These are phyloP conservation scores for Didymodactylos carnosus DNA, from an alignment of 2,888 invertebrate genomes.

Conservation along the genomic window DNA sequence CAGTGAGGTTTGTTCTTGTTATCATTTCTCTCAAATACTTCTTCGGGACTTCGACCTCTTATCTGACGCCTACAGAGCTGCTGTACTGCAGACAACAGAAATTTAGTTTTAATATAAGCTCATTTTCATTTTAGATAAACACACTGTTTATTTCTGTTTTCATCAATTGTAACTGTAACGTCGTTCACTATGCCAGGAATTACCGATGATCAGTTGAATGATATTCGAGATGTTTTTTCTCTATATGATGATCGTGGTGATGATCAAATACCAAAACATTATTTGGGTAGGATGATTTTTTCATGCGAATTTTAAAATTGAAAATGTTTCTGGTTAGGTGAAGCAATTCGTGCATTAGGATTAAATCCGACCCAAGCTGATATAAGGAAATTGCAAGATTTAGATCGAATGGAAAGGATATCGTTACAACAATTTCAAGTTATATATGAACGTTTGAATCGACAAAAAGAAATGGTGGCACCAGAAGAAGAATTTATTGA, in stretches of 20 bases:
- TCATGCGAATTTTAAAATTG: too few species aligned
- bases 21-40: too few species aligned
- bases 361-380: slow-evolving; percentile 98
- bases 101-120: too few species aligned
- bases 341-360: slow-evolving; percentile 79
- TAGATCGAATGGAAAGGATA: slow-evolving; percentile 64
- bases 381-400: slow-evolving; percentile 84
- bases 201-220: neutral
- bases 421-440: slow-evolving; percentile 96
- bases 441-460: slow-evolving; percentile 83
- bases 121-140: too few species aligned
- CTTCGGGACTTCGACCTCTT: too few species aligned
- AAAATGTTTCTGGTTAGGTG: too few species aligned
- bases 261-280: slow-evolving; percentile 83
- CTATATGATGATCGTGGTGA: slow-evolving; percentile 96
- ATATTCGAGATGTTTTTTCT: slow-evolving; percentile 45
- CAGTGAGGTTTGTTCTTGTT: too few species aligned
- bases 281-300: too few species aligned
- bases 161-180: too few species aligned
- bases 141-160: too few species aligned
- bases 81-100: too few species aligned
- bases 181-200: neutral
- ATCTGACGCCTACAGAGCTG: too few species aligned
- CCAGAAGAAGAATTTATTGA: slow-evolving; percentile 96
- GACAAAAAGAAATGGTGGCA: slow-evolving; percentile 62